Percentiles rank a stretch among this genome's conserved stretches.
Evolutionary conservation across 2,888 invertebrate genomes (phyloP).

Genomic region (Steinernema carpocapsae): DNA sequence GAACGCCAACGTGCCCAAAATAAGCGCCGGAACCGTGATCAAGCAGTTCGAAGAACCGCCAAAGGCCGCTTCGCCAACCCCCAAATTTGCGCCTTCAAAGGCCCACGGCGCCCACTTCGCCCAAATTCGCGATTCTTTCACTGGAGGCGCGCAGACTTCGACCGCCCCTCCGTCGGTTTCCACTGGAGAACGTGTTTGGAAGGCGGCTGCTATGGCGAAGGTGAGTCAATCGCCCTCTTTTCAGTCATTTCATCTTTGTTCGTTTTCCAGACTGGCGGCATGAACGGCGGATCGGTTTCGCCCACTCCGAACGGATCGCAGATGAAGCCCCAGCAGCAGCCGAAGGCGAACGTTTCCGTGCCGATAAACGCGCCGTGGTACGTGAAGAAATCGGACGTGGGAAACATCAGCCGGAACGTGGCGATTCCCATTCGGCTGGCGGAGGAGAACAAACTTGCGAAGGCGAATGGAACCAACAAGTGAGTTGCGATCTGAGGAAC

Average conservation of each 20-base stretch:
- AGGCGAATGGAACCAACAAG: conserved; percentile 7
- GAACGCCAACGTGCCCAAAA: conserved; percentile 16
- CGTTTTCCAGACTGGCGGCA: background rate
- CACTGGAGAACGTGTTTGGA: conserved; percentile 32
- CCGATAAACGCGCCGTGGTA: conserved; percentile 26
- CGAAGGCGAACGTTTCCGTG: background rate
- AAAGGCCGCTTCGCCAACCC: background rate
- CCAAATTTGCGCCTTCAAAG: conserved; percentile 30
- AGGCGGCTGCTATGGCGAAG: conserved; percentile 27
- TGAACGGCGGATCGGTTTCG: conserved; percentile 1
- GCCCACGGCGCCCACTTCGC: conserved; percentile 29
- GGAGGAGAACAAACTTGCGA: conserved; percentile 21
- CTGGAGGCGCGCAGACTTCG: background rate
- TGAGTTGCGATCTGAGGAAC: background rate
- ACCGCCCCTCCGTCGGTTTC: conserved; percentile 9
- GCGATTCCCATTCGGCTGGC: conserved; percentile 22
- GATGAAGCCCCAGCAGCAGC: background rate
- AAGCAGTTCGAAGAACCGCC: conserved; percentile 12
- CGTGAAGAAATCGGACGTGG: conserved; percentile 27
- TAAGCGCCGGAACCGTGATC: conserved; percentile 16
- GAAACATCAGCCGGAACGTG: conserved; percentile 20
- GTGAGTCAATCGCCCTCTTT: conserved; percentile 4
- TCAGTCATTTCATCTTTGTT: too few species aligned
- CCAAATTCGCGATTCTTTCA: conserved; percentile 24
- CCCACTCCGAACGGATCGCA: background rate